Base-by-base conservation (phyloP, 92 coral and sea anemone genomes). In the Isaurus tuberculatus region DNA sequence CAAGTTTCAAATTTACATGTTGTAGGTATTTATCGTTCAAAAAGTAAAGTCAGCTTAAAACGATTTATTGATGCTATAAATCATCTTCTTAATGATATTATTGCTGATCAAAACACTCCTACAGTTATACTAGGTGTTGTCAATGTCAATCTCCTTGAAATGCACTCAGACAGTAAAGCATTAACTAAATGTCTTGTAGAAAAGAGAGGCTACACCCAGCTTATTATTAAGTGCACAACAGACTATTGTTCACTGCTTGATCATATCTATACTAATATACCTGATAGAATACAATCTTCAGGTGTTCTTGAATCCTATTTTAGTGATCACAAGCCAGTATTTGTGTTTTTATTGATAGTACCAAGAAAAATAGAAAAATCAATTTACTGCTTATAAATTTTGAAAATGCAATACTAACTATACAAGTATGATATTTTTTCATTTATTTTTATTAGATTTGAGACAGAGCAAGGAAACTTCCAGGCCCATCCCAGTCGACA, bases 261-360 rank as follows among this genome's bases (percentile, higher is more conserved):
- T n/a, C n/a, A n/a, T n/a, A n/a, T n/a, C n/a, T n/a, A n/a, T n/a
- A n/a, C n/a, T n/a, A 88, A 88, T 64, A 43, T 84, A 70, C 91
- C 94, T 27, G 78, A 80, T 42, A 42, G 73, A 44, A 72, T 85
- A 43, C 73, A 80, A 69, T 63, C 65, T 74, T 73, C 69, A 2
- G 90, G 89, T 15, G 89, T 91, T 86, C 80, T 91, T 20, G 94
- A 91, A 69, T 88, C 89, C 48, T 91, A 91, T 79, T 91, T 79
- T 73, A 91, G 89, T 84, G 94, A 91, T 81, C 94, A 91, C 88
- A 91, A 91, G 81, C 94, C 91, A 11, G 70, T 90, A 14, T 89
- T 64, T 89, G 70, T 85, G 77, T 42, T 48, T 87, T 64, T 61
- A 81, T 64, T 65, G 61, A 67, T 64, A 32, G 40, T 37, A 81